Evolutionary conservation across 2,888 invertebrate genomes (phyloP), one percentile per base, ranked within the genome.

Genomic region (Mesoligia furuncula): DNA sequence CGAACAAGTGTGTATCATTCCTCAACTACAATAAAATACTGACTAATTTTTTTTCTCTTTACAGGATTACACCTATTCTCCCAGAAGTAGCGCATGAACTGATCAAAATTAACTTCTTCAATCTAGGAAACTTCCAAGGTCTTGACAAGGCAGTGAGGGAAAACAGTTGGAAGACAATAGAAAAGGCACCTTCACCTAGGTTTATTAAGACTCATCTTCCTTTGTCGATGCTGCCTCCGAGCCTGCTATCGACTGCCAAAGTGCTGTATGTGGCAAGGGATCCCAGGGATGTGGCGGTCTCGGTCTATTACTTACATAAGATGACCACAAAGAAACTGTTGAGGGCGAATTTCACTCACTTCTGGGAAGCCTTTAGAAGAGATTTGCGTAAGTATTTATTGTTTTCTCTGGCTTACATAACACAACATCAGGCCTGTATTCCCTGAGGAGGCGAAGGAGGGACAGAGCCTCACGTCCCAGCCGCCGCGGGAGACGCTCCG

Each of bases 211-310:
- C 97, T 0, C 98, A 98, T 89, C 92, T 98, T 61, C 98, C 98
- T 0, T 95, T 97, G 73, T 95, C 97, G 0, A 91, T 98, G 39
- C 91, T 98, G n/a, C 98, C 98, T 0, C 95, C 96, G 0, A 93
- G 93, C 85, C 74, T 97, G 11, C 84, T 95, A 20, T 93, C 93
- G 85, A 94, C 93, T 94, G 97, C 97, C 0, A 96, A 95, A 87
- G 96, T 98, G 7, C 96, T 98, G 31, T 98, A 98, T 89, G 97
- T 98, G 0, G 97, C 97, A 0, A 97, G 98, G 87, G 98, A 98
- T 90, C 97, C 98, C 0, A 97, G 98, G 87, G 98, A 98, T 90
- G 97, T 98, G 0, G 97, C 97, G 4, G 97, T 98, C 0, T 98
- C 98, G 0, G 98, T 97, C 88, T 98, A 97, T 90, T 97, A 98